Percentiles rank a stretch among this genome's conserved stretches.
phyloP scores from a whole-genome alignment of 2,888 invertebrate species.

The Pachymerium ferrugineum region DNA sequence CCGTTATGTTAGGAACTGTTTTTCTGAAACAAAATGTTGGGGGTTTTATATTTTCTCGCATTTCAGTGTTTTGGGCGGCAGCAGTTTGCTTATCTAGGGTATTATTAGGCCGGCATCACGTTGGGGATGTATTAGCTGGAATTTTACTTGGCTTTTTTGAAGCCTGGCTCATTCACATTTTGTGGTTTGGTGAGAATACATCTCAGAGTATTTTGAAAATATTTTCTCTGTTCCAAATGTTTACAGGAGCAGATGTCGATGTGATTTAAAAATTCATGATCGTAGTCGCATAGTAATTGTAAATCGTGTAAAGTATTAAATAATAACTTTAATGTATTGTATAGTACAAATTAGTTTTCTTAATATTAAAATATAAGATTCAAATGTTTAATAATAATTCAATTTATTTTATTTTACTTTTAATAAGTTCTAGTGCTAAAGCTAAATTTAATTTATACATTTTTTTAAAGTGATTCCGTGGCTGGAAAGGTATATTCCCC shows the following conservation, averaged over 20 bases:
- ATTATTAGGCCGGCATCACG: constrained; percentile 75
- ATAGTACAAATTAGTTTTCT: no score
- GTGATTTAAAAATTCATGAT: no score
- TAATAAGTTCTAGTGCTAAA: no score
- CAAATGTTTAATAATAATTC: no score
- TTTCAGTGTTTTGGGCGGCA: constrained; percentile 65
- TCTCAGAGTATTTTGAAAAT: neutral
- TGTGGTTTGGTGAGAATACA: constrained; percentile 59
- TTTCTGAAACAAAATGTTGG: neutral
- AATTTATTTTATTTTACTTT: no score
- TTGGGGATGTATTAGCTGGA: constrained; percentile 77
- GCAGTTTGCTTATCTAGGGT: constrained; percentile 73
- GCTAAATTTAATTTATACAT: no score
- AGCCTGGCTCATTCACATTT: constrained; percentile 56
- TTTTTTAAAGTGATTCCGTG: no score
- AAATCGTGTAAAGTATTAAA: no score
- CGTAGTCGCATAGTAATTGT: no score
- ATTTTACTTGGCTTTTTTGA: constrained; percentile 65
- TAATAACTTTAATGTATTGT: no score
- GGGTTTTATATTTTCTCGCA: constrained; percentile 16
- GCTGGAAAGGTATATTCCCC: no score
- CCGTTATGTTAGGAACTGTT: constrained; percentile 67
- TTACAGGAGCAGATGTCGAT: neutral
- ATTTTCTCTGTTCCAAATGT: neutral
- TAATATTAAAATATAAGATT: no score